Evolutionary conservation across 2,888 invertebrate genomes (phyloP).

Genomic region (Tupiocoris notatus): DNA sequence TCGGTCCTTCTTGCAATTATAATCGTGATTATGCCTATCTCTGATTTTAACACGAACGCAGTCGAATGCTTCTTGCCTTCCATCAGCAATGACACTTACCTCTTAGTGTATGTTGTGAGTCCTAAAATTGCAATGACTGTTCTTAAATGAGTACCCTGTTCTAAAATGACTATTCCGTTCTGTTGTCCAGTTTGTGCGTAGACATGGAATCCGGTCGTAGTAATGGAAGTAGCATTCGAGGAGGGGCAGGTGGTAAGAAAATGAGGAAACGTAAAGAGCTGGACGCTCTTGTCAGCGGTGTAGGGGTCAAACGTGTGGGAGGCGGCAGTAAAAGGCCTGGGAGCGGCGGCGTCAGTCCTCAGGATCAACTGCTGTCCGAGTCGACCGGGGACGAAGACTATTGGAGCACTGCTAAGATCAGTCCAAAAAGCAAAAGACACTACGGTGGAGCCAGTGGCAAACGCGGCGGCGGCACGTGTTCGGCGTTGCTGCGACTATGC

Average conservation of each 20-base stretch:
- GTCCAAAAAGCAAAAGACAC: slow-evolving; percentile 52
- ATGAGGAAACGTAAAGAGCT: slow-evolving; percentile 75
- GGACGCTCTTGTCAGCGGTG: slow-evolving; percentile 63
- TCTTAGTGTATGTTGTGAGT: no score
- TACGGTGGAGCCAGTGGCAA: slow-evolving; percentile 53
- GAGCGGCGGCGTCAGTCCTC: slow-evolving; percentile 49
- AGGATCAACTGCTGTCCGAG: slow-evolving; percentile 65
- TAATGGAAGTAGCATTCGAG: slow-evolving; percentile 61
- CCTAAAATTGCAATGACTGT: no score
- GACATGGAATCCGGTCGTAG: slow-evolving; percentile 53
- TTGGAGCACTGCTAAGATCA: slow-evolving; percentile 47
- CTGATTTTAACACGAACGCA: no score
- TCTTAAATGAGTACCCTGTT: no score
- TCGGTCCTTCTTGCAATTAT: no score
- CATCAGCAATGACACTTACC: no score
- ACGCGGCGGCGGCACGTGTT: slow-evolving; percentile 50
- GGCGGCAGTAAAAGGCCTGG: slow-evolving; percentile 50
- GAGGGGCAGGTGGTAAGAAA: slow-evolving; percentile 66
- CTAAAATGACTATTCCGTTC: no score
- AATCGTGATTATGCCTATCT: no score
- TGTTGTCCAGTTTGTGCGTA: slow-evolving; percentile 42
- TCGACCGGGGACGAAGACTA: slow-evolving; percentile 63
- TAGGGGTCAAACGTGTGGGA: slow-evolving; percentile 45
- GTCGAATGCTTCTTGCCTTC: no score
- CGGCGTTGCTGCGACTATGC: slow-evolving; percentile 59